Evolutionary conservation across 2,113 vertebrate species (phyloP), one percentile per base, ranked within the genome.

Genomic region (Pelvicachromis taeniatus): DNA sequence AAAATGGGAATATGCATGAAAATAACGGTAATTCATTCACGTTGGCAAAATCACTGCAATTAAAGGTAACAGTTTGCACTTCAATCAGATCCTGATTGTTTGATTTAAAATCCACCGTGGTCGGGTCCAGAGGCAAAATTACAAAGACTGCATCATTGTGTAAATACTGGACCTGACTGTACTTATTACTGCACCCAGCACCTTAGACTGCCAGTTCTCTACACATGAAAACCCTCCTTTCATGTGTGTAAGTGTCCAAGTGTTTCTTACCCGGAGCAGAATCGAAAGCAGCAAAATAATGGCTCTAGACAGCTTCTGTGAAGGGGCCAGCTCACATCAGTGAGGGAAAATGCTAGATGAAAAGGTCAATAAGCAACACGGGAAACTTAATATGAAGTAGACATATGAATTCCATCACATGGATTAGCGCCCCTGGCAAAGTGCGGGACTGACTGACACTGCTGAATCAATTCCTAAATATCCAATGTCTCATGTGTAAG

Each of bases 351-450:
- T 89, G 84, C 88, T 88, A 82, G 91, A 95, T 92, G 93, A 96
- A 96, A 96, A 96, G 94, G 96, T 96, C 94, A 96, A 93, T 94
- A 94, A 95, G 94, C 93, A 94, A 85, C 91, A 92, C 38, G 10
- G 87, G 90, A 91, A 94, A 94, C 91, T 94, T 96, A 95, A 96
- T 94, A 95, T 94, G 91, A 94, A 96, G 93, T 91, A 93, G 94
- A 95, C 92, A 92, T 92, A 94, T 93, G 94, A 95, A 95, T 95
- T 93, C 93, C 88, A 92, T 94, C 93, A 88, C 91, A 95, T 92
- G 84, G 92, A 94, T 96, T 95, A 95, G 91, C 80, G 93, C 95
- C 94, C 58, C 81, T 85, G 92, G 95, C 94, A 93, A 95, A 90
- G 90, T 89, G 91, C 89, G 82, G 75, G 87, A 86, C 92, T 88